Conservation (phyloP, 2,113 vertebrate genomes). For the Ailurus styani region DNA sequence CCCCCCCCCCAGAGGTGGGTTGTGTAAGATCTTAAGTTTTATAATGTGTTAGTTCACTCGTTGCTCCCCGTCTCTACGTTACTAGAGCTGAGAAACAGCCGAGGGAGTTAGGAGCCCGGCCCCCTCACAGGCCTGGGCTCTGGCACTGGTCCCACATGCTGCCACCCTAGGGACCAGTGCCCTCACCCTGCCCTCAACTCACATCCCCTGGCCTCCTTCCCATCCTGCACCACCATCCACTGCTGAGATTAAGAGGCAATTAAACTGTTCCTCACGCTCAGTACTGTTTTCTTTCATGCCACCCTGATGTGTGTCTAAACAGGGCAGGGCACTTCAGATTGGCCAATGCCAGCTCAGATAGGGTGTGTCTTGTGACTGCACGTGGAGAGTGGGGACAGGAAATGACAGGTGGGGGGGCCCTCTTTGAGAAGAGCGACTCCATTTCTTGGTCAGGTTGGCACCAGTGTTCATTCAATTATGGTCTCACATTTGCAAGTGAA, state of each 20-base stretch:
- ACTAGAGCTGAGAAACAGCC: neutral
- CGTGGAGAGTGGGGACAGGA: rapidly evolving
- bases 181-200: neutral
- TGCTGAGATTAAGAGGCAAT: neutral
- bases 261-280: rapidly evolving
- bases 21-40: neutral
- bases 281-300: neutral
- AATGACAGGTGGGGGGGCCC: rapidly evolving
- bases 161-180: no score
- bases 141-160: no score
- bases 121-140: neutral
- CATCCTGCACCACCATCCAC: neutral
- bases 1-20: no score
- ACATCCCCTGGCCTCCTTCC: neutral
- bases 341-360: neutral
- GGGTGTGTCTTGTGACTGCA: rapidly evolving
- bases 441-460: neutral
- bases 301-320: neutral
- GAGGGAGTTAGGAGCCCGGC: rapidly evolving
- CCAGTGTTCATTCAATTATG: neutral
- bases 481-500: neutral
- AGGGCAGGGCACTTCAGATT: neutral
- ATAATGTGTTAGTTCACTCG: no score
- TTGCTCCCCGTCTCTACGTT: neutral
- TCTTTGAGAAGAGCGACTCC: neutral